Evolutionary conservation across 2,888 invertebrate species (phyloP), one percentile per base, ranked within the genome.

Genomic region (Notodonta dromedarius): DNA sequence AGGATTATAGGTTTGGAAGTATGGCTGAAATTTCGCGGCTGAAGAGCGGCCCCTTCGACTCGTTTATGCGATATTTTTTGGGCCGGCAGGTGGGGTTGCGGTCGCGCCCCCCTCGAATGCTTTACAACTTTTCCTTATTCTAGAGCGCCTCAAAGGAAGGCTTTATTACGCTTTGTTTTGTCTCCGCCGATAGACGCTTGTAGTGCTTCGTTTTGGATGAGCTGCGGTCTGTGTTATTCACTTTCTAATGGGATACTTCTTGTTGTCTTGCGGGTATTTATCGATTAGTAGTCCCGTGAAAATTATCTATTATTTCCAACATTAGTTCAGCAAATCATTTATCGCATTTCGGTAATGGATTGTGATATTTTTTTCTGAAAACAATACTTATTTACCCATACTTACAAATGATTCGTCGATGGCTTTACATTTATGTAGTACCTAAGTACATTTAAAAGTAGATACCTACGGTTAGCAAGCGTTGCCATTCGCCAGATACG

Each of bases 1-100:
- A 94, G 93, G 94, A 94, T 94, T 94, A 94, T 93, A 93, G 94
- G 94, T 94, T 94, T 90, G 92, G 84, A 94, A 94, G 94, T 94
- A 93, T 93, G 93, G 84, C 90, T 87, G 91, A 91, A 93, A 90
- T 92, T 92, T 92, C 87, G 86, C 84, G 90, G 87, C 91, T 87
- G 87, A 86, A 83, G 86, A 84, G 77, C 83, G 84, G 78, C 83
- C 85, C 86, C 85, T 84, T 82, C 81, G 83, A 83, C 83, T 90
- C 91, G 85, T 90, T 92, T 88, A 87, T 84, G 86, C 79, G 82
- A 84, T 91, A 93, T 93, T 93, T 93, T 93, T 92, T 88, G 88
- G 90, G 77, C 80, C 79, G 78, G 65, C 84, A 82, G 86, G 86
- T 82, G 88, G 90, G 88, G 90, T 87, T 93, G 92, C 86, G 92